Percentiles rank a stretch among this genome's conserved stretches.
Evolutionary conservation across 2,888 invertebrate genomes (phyloP).

Genomic region (Cecidostiba fungosa): DNA sequence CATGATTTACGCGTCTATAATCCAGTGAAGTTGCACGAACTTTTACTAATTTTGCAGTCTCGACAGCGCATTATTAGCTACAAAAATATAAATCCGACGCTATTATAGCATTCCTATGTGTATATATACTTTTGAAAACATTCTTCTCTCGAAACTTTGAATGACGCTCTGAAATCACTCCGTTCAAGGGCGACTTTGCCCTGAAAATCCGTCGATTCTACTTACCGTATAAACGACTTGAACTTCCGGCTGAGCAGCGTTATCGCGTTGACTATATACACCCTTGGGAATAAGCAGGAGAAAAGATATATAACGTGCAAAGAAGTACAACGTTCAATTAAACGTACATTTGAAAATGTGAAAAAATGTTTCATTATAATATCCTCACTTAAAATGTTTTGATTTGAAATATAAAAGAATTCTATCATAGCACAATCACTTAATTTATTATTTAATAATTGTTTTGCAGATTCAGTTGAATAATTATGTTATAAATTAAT

Average conservation of each 20-base stretch:
- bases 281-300: not conserved
- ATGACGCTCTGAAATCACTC: conserved; percentile 27
- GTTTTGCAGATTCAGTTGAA: too few relatives aligned
- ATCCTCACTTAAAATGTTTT: too few relatives aligned
- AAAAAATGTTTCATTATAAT: too few relatives aligned
- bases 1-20: not conserved
- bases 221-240: conserved; percentile 42
- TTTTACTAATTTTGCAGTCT: not conserved
- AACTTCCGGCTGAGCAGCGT: not conserved
- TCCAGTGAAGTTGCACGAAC: too few relatives aligned
- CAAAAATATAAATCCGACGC: not conserved
- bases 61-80: not conserved
- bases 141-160: not conserved
- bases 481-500: too few relatives aligned
- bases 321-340: not conserved
- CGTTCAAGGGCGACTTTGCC: conserved; percentile 23
- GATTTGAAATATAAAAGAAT: too few relatives aligned
- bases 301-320: not conserved
- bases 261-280: conserved; percentile 29
- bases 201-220: conserved; percentile 35
- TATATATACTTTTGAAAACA: conserved; percentile 20
- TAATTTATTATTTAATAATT: too few relatives aligned
- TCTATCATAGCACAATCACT: too few relatives aligned
- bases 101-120: not conserved
- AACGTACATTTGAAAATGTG: too few relatives aligned